Conservation (phyloP, 35 echinoderm and acorn worm species). For the Lytechinus pictus region DNA sequence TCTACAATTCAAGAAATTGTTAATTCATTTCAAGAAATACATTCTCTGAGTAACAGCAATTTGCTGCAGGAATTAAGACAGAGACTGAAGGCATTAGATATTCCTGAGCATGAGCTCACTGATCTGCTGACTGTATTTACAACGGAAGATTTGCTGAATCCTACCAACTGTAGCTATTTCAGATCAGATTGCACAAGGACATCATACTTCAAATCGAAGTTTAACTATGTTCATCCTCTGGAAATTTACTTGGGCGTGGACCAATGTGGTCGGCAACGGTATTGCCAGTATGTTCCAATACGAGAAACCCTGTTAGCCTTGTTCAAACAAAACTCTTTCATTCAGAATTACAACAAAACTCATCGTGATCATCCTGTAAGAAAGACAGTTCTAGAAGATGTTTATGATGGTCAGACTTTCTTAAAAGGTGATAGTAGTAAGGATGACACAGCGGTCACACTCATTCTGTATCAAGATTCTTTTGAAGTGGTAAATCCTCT, state of each 20-base stretch:
- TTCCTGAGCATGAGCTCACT: not conserved
- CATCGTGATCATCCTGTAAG: not conserved
- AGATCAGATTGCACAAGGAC: not conserved
- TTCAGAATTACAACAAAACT: not conserved
- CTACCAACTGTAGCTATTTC: not conserved
- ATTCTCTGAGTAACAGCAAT: not conserved
- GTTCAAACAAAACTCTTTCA: not conserved
- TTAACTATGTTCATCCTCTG: not conserved
- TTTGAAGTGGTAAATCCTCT: not conserved
- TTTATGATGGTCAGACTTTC: not conserved
- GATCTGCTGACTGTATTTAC: not conserved
- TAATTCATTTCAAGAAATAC: not conserved
- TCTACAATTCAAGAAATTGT: not conserved
- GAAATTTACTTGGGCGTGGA: not conserved
- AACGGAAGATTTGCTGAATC: not conserved
- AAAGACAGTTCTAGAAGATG: not conserved
- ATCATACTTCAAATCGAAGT: not conserved
- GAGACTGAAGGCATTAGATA: not conserved
- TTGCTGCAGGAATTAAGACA: not conserved
- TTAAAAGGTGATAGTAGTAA: not conserved
- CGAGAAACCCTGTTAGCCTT: not conserved
- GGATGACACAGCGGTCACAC: not conserved
- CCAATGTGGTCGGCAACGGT: not conserved
- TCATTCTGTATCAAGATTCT: not conserved
- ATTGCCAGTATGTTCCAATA: not conserved